Evolutionary conservation across 2,888 invertebrate genomes (phyloP), one percentile per base, ranked within the genome.

Genomic region (Pardosa pseudoannulata): DNA sequence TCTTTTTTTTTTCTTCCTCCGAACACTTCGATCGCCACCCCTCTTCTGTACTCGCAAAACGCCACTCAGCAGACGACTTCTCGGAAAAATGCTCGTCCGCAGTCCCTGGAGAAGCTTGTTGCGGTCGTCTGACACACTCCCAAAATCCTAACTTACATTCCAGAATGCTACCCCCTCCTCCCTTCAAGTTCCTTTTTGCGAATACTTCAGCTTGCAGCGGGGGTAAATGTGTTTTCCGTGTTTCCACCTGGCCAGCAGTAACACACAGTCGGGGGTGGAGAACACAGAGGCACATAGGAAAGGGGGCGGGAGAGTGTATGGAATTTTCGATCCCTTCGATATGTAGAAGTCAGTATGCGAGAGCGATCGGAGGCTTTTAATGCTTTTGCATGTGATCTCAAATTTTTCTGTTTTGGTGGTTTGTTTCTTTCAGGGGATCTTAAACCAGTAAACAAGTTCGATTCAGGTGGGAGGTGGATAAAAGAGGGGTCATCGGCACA

Each of bases 181-280:
- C 36, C n/a, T 31, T 31, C 16, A 16, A 16, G 56, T 56, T 56
- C 1, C 36, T 56, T 56, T 23, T 56, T 23, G 5, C 23, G 56
- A 56, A 56, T 56, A 56, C 46, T 46, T 2, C 46, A 16, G 46
- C 16, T 23, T 56, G 56, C 71, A 82, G 36, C 64, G 70, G 73
- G 74, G 83, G 78, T 78, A 83, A 83, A 83, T 83, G 83, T 83
- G 78, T 78, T 83, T 83, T 83, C 56, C 83, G 78, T 83, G 83
- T 83, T 83, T 41, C 71, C 76, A 83, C 83, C 83, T 83, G 83
- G 83, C 64, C 72, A 83, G 62, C 71, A 27, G 50, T 28, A 70
- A 50, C 70, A 23, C 68, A 56, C 32, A 70, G 50, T 32, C 19
- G 56, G 23, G 23, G 72, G 62, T 36, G 36, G 68, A 23, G 56